A percentile compares a stretch with the other conserved stretches of the same genome.
phyloP scores from a whole-genome alignment of 2,888 invertebrate species.

The Salpingus planirostris region DNA sequence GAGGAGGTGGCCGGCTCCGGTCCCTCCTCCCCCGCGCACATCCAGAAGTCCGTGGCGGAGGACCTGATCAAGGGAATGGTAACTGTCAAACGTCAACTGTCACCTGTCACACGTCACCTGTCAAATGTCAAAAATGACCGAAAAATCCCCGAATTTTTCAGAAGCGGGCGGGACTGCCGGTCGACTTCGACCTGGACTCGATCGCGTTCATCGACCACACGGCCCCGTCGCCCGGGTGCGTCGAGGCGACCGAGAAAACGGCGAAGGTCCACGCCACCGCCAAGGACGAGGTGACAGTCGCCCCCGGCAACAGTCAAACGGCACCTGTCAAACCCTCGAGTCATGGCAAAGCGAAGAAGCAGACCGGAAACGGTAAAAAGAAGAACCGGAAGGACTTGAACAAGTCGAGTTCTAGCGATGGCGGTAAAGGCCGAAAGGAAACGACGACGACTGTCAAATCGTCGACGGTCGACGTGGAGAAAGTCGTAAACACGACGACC shows the following conservation, averaged over 20 bases:
- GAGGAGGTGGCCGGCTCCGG: constrained; percentile 32
- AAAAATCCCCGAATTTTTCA: no score
- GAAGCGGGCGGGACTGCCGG: constrained; percentile 1
- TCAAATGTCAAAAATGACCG: no score
- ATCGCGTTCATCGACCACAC: constrained; percentile 61
- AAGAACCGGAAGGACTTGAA: no score
- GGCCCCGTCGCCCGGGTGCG: constrained; percentile 50
- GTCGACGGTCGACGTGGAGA: constrained; percentile 13
- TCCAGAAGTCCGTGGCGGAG: no score
- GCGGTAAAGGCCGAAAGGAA: no score
- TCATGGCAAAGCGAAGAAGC: constrained; percentile 27
- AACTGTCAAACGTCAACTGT: no score
- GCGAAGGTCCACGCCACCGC: constrained; percentile 10
- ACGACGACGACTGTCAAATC: constrained; percentile 23
- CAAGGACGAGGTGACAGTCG: constrained; percentile 7
- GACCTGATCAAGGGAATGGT: no score
- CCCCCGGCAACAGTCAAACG: constrained; percentile 7
- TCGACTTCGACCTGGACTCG: constrained; percentile 29
- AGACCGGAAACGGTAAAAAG: constrained; percentile 14
- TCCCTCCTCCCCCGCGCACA: constrained; percentile 53
- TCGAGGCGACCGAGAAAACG: no score
- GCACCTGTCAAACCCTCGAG: constrained; percentile 27
- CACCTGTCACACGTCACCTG: no score
- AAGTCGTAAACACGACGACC: constrained; percentile 27
- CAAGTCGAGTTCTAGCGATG: no score